Evolutionary conservation across 35 echinoderm and acorn worm genomes (phyloP).

Genomic region (Patiria miniata): DNA sequence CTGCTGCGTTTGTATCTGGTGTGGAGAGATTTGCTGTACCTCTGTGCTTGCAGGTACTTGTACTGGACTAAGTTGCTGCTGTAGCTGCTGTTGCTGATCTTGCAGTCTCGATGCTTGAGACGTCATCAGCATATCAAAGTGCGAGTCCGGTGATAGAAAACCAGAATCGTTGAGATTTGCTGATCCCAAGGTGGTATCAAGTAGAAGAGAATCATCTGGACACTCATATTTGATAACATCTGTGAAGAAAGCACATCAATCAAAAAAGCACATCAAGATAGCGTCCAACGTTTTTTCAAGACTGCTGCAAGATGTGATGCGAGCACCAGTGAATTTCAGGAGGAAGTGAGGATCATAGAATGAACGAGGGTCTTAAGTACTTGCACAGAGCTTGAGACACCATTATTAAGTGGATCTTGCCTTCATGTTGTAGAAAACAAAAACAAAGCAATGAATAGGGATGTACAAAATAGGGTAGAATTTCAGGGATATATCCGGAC

Average conservation of each 20-base stretch:
- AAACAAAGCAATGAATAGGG: not conserved
- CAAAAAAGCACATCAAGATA: not conserved
- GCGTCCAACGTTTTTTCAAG: not conserved
- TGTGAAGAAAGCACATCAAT: not conserved
- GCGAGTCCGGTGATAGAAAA: conserved; percentile 35
- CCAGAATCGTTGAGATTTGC: conserved; percentile 19
- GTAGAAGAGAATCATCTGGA: conserved; percentile 36
- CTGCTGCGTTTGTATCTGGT: conserved; percentile 45
- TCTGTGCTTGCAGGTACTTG: not conserved
- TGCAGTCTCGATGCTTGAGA: conserved; percentile 34
- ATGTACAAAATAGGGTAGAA: not conserved
- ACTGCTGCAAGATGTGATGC: not conserved
- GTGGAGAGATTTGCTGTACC: conserved; percentile 37
- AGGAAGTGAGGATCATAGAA: not conserved
- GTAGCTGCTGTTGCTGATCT: conserved; percentile 44
- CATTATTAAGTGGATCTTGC: not conserved
- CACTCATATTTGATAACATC: conserved; percentile 49
- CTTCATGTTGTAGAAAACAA: not conserved
- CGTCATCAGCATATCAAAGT: conserved; percentile 11
- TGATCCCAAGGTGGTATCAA: conserved; percentile 11
- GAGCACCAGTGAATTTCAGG: not conserved
- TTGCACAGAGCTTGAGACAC: not conserved
- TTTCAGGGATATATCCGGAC: conserved; percentile 5
- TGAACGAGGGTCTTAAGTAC: not conserved
- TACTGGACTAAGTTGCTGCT: conserved; percentile 38